phyloP scores from a whole-genome alignment of 2,113 vertebrate genomes.

The Chaetodon auriga region DNA sequence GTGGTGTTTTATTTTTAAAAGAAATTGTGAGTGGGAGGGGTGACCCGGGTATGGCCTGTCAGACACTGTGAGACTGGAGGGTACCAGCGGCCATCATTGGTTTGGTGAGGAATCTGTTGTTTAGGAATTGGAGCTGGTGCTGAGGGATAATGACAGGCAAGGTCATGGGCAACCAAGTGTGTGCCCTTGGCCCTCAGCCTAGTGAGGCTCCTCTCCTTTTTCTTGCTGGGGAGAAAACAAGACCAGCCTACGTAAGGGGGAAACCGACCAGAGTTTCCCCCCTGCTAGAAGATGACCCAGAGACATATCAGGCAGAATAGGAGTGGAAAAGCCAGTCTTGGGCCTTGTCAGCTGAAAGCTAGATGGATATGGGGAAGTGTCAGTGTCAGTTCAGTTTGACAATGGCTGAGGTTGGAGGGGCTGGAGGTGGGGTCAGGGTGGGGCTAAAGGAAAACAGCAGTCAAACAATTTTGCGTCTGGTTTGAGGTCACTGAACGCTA shows the following conservation, averaged over 20 bases:
- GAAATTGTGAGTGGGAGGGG: constrained; percentile 57
- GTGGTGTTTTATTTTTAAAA: constrained; percentile 88
- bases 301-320: constrained; percentile 81
- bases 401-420: constrained; percentile 68
- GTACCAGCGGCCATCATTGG: constrained; percentile 68
- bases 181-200: constrained; percentile 80
- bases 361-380: constrained; percentile 74
- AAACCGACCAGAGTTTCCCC: constrained; percentile 37
- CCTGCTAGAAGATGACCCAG: constrained; percentile 76
- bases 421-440: constrained; percentile 54
- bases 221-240: constrained; percentile 62
- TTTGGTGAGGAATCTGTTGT: constrained; percentile 71
- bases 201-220: constrained; percentile 60
- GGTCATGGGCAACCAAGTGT: constrained; percentile 79
- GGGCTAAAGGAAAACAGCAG: constrained; percentile 55
- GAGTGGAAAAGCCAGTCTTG: constrained; percentile 77
- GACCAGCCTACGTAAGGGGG: constrained; percentile 63
- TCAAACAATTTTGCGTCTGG: constrained; percentile 67
- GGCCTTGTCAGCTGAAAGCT: constrained; percentile 80
- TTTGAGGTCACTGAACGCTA: constrained; percentile 70
- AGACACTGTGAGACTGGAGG: constrained; percentile 58
- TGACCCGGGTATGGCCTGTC: constrained; percentile 37
- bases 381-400: constrained; percentile 77
- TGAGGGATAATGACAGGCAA: constrained; percentile 84
- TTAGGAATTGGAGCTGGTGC: constrained; percentile 59